phyloP scores from a whole-genome alignment of 2,888 invertebrate species.

The Oligia strigilis region DNA sequence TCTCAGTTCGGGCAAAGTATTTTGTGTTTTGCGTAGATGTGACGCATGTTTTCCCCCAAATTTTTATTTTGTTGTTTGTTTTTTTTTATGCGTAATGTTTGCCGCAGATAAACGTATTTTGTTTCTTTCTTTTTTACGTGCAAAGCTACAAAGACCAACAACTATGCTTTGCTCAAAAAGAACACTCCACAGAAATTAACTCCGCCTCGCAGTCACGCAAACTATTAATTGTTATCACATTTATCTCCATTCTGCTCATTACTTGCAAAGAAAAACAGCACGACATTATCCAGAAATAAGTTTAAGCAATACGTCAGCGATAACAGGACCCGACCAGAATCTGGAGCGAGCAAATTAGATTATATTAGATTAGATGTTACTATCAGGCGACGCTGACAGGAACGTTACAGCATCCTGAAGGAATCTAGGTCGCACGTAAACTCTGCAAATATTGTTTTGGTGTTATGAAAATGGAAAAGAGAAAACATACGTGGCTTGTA shows the following conservation, averaged over 20 bases:
- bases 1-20: too few species aligned
- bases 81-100: too few species aligned
- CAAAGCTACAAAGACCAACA: background rate
- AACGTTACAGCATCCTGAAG: slow-evolving; percentile 51
- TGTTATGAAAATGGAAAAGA: slow-evolving; percentile 22
- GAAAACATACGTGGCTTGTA: slow-evolving; percentile 25
- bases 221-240: slow-evolving; percentile 1
- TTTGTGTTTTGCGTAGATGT: too few species aligned
- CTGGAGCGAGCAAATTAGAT: slow-evolving; percentile 56
- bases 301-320: slow-evolving; percentile 29
- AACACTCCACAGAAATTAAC: background rate
- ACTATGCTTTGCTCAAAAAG: background rate
- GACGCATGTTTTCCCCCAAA: too few species aligned
- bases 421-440: slow-evolving; percentile 59
- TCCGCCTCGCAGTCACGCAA: background rate
- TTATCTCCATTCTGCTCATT: background rate
- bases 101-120: too few species aligned
- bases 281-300: slow-evolving; percentile 16
- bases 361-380: slow-evolving; percentile 48
- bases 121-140: too few species aligned
- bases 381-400: slow-evolving; percentile 33
- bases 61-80: too few species aligned
- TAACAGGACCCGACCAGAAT: slow-evolving; percentile 39
- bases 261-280: slow-evolving; percentile 9
- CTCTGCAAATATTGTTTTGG: slow-evolving; percentile 38